phyloP scores from a whole-genome alignment of 23 tunicate species.

The Ciona savignyi region DNA sequence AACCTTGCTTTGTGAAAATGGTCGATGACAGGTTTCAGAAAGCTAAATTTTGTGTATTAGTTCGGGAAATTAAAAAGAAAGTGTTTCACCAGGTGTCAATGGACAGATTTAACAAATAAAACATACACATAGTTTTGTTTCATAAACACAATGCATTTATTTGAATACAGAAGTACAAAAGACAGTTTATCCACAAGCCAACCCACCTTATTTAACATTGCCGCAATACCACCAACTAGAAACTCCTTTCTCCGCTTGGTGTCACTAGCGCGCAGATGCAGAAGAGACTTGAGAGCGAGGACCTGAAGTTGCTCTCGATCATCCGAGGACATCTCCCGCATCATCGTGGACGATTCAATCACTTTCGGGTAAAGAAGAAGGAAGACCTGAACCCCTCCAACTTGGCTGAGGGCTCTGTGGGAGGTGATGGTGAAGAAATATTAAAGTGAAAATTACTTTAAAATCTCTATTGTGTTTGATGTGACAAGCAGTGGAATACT shows the following conservation, averaged over 20 bases:
- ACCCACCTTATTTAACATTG: slow-evolving; percentile 74
- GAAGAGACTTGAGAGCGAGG: slow-evolving; percentile 40
- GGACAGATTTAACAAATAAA: background rate
- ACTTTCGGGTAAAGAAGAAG: slow-evolving; percentile 72
- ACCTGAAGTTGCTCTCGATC: slow-evolving; percentile 46
- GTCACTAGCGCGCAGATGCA: slow-evolving; percentile 39
- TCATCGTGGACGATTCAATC: slow-evolving; percentile 35
- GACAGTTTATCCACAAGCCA: slow-evolving; percentile 4
- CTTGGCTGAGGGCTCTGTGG: slow-evolving; percentile 55
- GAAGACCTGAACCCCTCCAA: slow-evolving; percentile 75
- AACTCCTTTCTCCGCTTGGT: slow-evolving; percentile 61
- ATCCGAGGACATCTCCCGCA: background rate
- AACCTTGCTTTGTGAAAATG: no score
- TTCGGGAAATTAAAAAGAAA: background rate
- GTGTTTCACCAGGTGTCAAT: background rate
- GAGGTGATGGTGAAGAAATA: no score
- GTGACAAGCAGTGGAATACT: no score
- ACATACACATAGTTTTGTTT: background rate
- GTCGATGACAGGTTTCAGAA: no score
- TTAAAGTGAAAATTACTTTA: no score
- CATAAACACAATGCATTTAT: background rate
- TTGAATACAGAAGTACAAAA: background rate
- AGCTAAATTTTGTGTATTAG: background rate
- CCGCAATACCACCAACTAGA: slow-evolving; percentile 14
- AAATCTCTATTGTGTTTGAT: no score